Conservation (phyloP, 2,113 vertebrate genomes). For the Melospiza georgiana region DNA sequence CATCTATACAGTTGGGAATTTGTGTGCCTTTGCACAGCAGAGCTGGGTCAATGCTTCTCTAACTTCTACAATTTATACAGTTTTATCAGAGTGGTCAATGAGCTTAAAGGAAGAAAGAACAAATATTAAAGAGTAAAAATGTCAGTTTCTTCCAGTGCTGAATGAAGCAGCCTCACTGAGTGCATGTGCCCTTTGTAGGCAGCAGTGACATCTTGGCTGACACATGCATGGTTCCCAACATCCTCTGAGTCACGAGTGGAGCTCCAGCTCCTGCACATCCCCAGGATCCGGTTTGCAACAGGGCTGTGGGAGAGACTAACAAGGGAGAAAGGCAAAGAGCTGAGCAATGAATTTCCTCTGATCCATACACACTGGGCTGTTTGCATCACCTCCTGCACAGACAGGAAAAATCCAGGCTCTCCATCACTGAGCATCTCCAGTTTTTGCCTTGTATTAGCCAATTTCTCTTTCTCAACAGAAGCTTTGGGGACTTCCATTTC, state of each 20-base stretch:
- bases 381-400: neutral
- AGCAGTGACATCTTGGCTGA: neutral
- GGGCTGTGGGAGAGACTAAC: neutral
- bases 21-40: neutral
- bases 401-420: neutral
- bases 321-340: neutral
- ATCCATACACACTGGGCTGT: neutral
- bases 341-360: constrained; percentile 27
- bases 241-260: constrained; percentile 44
- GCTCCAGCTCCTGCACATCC: neutral
- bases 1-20: neutral
- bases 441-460: neutral
- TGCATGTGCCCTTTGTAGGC: neutral
- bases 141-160: neutral
- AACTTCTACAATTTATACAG: neutral
- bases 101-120: neutral
- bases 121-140: neutral
- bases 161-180: neutral
- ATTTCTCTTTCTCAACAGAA: neutral
- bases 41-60: neutral
- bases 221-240: neutral
- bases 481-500: neutral
- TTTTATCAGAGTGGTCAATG: neutral
- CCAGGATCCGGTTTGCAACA: neutral
- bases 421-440: neutral